These are phyloP conservation scores for Crocuta crocuta DNA, from an alignment of 2,113 vertebrate genomes.

Conservation along the genomic window DNA sequence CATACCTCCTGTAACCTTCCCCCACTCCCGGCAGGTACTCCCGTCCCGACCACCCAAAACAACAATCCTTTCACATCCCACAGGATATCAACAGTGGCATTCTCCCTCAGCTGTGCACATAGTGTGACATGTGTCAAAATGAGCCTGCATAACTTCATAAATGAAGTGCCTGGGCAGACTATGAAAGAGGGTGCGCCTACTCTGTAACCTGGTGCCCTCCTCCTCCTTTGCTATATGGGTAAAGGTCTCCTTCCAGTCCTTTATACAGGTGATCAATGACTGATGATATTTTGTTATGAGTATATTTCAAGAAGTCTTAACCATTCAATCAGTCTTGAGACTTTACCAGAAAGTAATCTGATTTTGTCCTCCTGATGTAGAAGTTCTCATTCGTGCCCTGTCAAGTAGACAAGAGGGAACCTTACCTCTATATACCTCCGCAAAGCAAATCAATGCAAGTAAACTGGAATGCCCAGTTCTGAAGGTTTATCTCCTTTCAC, in stretches of 20 bases:
- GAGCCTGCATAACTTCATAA: not conserved
- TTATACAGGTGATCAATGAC: not conserved
- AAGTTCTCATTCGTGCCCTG: not conserved
- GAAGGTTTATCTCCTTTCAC: not conserved
- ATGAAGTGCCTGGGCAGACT: not conserved
- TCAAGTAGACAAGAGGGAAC: too few relatives aligned
- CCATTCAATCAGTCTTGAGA: not conserved
- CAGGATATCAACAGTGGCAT: not conserved
- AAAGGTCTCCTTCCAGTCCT: not conserved
- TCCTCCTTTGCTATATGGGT: not conserved
- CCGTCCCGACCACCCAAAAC: not conserved
- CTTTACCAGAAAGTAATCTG: not conserved
- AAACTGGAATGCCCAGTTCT: not conserved
- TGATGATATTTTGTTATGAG: not conserved
- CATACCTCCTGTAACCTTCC: not conserved
- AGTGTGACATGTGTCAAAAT: not conserved
- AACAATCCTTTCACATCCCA: not conserved
- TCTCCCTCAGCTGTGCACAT: too few relatives aligned
- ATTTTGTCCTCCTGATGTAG: not conserved
- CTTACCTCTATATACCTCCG: not conserved
- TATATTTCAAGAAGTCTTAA: not conserved
- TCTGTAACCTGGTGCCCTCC: not conserved
- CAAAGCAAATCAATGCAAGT: not conserved
- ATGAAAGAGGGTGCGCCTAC: not conserved
- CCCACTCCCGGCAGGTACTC: not conserved